phyloP scores from a whole-genome alignment of 1,140 invertebrate genomes.

The Teleopsis dalmanni region DNA sequence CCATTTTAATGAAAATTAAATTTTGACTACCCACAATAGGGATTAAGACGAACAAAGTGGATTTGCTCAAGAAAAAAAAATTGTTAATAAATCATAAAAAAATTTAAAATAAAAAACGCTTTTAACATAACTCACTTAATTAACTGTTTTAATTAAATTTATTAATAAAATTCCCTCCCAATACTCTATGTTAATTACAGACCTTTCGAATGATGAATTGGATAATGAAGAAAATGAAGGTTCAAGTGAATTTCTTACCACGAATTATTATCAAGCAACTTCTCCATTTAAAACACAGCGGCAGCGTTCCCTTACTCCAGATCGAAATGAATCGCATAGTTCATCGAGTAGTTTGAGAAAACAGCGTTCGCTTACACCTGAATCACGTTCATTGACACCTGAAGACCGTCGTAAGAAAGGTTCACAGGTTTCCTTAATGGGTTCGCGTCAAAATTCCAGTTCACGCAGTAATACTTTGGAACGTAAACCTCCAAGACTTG shows the following conservation, averaged over 20 bases:
- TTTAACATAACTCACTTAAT: too few relatives aligned
- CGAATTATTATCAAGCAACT: constrained; percentile 29
- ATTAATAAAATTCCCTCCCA: too few relatives aligned
- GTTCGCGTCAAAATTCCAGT: constrained; percentile 34
- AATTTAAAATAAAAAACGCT: too few relatives aligned
- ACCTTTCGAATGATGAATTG: constrained; percentile 42
- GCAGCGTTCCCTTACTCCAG: constrained; percentile 36
- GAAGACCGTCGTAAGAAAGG: constrained; percentile 38
- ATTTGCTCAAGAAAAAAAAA: too few relatives aligned
- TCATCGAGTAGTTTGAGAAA: constrained; percentile 37
- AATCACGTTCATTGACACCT: constrained; percentile 36
- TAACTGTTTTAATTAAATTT: too few relatives aligned
- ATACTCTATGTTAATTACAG: constrained; percentile 20
- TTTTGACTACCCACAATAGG: too few relatives aligned
- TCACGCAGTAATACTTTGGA: constrained; percentile 39
- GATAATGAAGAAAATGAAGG: constrained; percentile 35
- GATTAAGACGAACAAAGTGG: too few relatives aligned
- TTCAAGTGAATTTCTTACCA: constrained; percentile 30
- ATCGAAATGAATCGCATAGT: constrained; percentile 39
- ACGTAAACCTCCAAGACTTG: constrained; percentile 25
- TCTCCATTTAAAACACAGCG: constrained; percentile 36
- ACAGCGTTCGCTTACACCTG: constrained; percentile 40
- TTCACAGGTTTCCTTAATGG: constrained; percentile 32
- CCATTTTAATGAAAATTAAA: too few relatives aligned
- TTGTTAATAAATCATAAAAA: too few relatives aligned